phyloP scores from a whole-genome alignment of 2,888 invertebrate genomes.

The Amphipyra tragopoginis region DNA sequence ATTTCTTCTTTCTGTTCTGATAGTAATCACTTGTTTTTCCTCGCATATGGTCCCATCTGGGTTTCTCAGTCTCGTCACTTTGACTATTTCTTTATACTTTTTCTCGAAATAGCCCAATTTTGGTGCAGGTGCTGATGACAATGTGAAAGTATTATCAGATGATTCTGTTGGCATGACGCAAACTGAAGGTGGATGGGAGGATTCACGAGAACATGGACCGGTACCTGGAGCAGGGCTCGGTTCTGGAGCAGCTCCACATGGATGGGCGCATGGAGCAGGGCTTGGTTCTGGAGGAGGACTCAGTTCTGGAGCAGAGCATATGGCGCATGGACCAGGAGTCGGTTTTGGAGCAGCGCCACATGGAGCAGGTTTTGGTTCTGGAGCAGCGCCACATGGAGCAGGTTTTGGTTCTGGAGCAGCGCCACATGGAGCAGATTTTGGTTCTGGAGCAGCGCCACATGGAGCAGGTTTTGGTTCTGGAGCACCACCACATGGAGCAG shows the following conservation, averaged over 20 bases:
- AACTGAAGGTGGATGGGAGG: neutral
- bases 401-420: no score
- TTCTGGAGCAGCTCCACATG: neutral
- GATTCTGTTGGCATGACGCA: neutral
- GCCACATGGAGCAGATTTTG: no score
- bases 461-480: no score
- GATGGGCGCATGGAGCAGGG: no score
- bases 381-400: no score
- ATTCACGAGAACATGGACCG: neutral
- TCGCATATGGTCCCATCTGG: constrained; percentile 67
- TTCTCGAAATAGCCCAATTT: constrained; percentile 61
- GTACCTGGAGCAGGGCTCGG: neutral
- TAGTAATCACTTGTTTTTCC: constrained; percentile 68
- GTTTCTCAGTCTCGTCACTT: constrained; percentile 62
- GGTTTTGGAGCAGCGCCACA: no score
- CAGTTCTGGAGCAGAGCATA: no score
- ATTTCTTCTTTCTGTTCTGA: constrained; percentile 64
- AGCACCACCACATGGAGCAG: no score
- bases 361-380: no score
- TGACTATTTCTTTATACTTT: constrained; percentile 69
- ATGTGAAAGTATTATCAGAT: neutral
- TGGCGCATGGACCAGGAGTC: no score
- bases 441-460: no score
- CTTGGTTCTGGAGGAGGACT: no score
- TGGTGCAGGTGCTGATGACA: constrained; percentile 1